These are phyloP conservation scores for Myotis vivesi DNA, from an alignment of 2,797 vertebrate genomes.

Conservation along the genomic window DNA sequence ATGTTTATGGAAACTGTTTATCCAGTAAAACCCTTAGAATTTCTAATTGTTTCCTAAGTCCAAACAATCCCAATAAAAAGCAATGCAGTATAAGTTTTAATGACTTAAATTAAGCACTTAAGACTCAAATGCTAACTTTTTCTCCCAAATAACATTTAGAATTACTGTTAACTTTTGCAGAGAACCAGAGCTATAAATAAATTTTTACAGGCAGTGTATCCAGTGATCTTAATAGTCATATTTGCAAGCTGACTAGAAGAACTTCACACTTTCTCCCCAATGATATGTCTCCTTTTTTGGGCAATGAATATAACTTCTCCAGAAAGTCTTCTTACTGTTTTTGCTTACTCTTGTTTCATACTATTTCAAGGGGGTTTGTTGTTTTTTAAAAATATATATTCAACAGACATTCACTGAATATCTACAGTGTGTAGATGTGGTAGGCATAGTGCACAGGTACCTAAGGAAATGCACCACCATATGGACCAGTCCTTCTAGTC, in stretches of 20 bases:
- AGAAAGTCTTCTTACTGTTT: slow-evolving; percentile 9
- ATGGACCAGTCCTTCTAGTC: neutral
- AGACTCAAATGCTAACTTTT: neutral
- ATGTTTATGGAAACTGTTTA: neutral
- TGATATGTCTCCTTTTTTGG: slow-evolving; percentile 45
- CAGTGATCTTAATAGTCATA: neutral
- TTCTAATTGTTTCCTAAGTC: slow-evolving; percentile 7
- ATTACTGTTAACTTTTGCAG: slow-evolving; percentile 42
- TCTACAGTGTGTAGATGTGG: neutral
- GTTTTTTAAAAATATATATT: neutral
- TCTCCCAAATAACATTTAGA: slow-evolving; percentile 15
- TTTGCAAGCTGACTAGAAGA: neutral
- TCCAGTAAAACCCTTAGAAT: neutral
- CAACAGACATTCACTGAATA: neutral
- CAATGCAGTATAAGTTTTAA: neutral
- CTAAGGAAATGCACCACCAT: neutral
- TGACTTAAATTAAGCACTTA: slow-evolving; percentile 5
- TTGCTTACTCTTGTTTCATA: slow-evolving; percentile 21
- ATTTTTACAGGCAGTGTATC: neutral
- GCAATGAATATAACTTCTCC: slow-evolving; percentile 1
- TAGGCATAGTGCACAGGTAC: neutral
- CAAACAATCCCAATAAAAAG: neutral
- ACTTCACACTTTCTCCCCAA: neutral
- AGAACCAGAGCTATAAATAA: neutral
- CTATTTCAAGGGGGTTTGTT: slow-evolving; percentile 25